phyloP scores from a whole-genome alignment of 2,797 vertebrate genomes.

The Gadopsis marmoratus region DNA sequence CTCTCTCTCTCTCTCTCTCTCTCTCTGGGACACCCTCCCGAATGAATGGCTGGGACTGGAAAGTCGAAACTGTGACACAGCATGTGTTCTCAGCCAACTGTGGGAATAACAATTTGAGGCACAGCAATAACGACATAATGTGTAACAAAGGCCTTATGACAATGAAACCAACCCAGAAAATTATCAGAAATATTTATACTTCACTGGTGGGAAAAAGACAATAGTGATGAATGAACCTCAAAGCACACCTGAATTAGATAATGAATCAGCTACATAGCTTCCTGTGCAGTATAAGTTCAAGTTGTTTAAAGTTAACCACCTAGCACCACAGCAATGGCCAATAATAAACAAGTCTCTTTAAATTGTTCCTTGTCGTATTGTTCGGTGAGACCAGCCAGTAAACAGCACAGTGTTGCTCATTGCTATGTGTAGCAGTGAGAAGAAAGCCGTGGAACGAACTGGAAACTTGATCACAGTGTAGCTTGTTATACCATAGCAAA shows the following conservation, averaged over 20 bases:
- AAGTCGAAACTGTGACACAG: not conserved
- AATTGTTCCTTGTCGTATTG: not conserved
- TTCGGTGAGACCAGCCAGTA: not conserved
- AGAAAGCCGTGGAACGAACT: not conserved
- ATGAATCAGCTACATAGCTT: not conserved
- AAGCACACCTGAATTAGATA: not conserved
- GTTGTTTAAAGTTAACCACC: not conserved
- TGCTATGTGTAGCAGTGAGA: not conserved
- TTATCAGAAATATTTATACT: not conserved
- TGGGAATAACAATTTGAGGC: not conserved
- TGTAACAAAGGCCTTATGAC: not conserved
- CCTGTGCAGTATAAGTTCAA: not conserved
- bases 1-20: not conserved
- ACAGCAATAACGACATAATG: not conserved
- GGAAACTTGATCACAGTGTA: slow-evolving; percentile 14
- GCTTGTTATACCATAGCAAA: slow-evolving; percentile 19
- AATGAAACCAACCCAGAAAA: not conserved
- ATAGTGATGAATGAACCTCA: not conserved
- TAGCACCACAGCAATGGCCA: not conserved
- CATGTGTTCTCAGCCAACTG: slow-evolving; percentile 5
- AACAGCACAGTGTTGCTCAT: not conserved
- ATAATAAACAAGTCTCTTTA: not conserved
- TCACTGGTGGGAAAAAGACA: not conserved
- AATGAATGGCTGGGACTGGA: slow-evolving; percentile 13
- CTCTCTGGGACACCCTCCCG: not conserved